Evolutionary conservation across 2,888 invertebrate genomes (phyloP).

Genomic region (Thera obeliscata): DNA sequence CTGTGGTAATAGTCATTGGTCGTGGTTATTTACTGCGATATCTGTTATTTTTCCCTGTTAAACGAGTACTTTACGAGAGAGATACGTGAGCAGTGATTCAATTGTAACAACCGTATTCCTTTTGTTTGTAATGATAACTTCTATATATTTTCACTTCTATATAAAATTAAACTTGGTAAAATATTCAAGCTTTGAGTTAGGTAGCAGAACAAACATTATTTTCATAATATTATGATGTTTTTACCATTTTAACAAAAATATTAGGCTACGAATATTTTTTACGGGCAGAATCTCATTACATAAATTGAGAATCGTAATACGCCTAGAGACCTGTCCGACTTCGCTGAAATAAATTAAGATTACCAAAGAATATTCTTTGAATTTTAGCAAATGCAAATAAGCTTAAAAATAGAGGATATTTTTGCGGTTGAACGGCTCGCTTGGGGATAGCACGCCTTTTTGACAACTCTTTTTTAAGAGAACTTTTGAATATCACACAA

Average conservation of each 20-base stretch:
- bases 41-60: conserved; percentile 48
- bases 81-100: conserved; percentile 37
- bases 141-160: not conserved
- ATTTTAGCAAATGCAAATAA: conserved; percentile 39
- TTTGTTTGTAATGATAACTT: conserved; percentile 15
- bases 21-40: conserved; percentile 48
- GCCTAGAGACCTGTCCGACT: conserved; percentile 43
- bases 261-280: conserved; percentile 19
- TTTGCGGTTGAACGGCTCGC: conserved; percentile 33
- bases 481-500: not conserved
- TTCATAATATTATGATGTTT: conserved; percentile 11
- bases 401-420: conserved; percentile 36
- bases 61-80: conserved; percentile 40
- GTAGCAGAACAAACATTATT: conserved; percentile 1
- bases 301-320: conserved; percentile 40
- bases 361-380: conserved; percentile 38
- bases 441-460: conserved; percentile 35
- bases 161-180: not conserved
- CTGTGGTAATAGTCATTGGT: conserved; percentile 9
- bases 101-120: conserved; percentile 23
- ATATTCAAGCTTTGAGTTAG: conserved; percentile 13
- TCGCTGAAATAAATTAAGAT: conserved; percentile 40
- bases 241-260: conserved; percentile 27
- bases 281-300: conserved; percentile 32
- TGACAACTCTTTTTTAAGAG: conserved; percentile 28